Evolutionary conservation across 2,797 vertebrate genomes (phyloP), one percentile per base, ranked within the genome.

Genomic region (Varecia variegata): DNA sequence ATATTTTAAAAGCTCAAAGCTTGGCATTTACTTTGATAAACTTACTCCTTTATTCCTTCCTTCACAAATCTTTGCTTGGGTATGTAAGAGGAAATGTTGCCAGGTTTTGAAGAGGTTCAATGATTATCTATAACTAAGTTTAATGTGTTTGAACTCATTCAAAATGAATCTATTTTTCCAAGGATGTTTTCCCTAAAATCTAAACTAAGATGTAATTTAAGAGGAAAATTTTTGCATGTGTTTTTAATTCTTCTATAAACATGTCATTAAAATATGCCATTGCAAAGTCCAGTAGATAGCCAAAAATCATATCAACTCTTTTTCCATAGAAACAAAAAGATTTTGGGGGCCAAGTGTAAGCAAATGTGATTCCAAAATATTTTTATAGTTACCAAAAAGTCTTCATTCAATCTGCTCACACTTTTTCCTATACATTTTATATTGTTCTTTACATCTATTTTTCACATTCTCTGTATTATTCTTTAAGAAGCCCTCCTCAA

Each of bases 211-310:
- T 93, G 5, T 81, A 94, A 96, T 90, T 90, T 79, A 79, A 80
- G 27, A 21, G 25, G 25, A 87, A 93, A 73, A 68, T 87, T 18
- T 20, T 93, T 94, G 10, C 85, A 87, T 90, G 20, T 94, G 56
- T 93, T 96, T 92, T 54, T 93, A 95, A 91, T 96, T 95, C 58
- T 86, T 94, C 23, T 88, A 58, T 56, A 96, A 96, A 93, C 67
- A 93, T 93, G 8, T 14, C 12, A 62, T 96, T 93, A 93, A 96
- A 88, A 73, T 38, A 81, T 76, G 84, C 21, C 12, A 89, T 88
- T 92, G 68, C 38, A 94, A 82, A 95, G n/a, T 1, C 23, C 25
- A 40, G 25, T 45, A 35, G 18, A 79, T 71, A 97, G 65, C n/a
- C 87, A 76, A 67, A 88, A 87, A 67, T 4, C 18, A 13, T 30